Conservation (phyloP, 2,797 vertebrate genomes). For the Alfaro cultratus region DNA sequence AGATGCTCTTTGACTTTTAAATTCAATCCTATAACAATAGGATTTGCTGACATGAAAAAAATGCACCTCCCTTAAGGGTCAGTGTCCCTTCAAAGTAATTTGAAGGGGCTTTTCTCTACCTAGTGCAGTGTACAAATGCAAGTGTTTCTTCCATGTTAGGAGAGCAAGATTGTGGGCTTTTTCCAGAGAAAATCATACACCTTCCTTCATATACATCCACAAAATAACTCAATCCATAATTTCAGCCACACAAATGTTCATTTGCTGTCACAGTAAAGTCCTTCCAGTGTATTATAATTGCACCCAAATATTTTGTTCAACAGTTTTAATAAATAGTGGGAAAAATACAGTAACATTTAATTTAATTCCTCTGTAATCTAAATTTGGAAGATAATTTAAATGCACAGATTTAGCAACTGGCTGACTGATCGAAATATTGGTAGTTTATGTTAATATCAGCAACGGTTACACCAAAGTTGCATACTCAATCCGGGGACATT, state of each 20-base stretch:
- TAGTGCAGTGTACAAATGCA: neutral
- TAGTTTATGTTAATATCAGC: neutral
- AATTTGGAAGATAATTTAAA: neutral
- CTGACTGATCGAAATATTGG: neutral
- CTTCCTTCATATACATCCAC: neutral
- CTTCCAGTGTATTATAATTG: conserved; percentile 5
- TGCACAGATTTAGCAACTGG: neutral
- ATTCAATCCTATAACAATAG: neutral
- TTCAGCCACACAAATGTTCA: neutral
- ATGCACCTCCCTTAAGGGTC: neutral
- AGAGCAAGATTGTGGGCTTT: neutral
- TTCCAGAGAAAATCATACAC: neutral
- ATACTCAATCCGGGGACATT: neutral
- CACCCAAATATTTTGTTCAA: neutral
- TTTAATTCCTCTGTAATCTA: neutral
- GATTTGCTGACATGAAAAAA: neutral
- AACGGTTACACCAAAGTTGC: neutral
- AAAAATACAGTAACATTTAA: neutral
- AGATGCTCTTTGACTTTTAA: neutral
- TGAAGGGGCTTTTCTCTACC: neutral
- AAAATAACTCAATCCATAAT: neutral
- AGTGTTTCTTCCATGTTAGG: neutral
- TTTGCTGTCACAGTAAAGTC: neutral
- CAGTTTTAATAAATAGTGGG: neutral
- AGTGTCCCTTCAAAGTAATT: neutral